Evolutionary conservation across 64 coral and sea anemone species (phyloP).

Genomic region (Acropora tenuis): DNA sequence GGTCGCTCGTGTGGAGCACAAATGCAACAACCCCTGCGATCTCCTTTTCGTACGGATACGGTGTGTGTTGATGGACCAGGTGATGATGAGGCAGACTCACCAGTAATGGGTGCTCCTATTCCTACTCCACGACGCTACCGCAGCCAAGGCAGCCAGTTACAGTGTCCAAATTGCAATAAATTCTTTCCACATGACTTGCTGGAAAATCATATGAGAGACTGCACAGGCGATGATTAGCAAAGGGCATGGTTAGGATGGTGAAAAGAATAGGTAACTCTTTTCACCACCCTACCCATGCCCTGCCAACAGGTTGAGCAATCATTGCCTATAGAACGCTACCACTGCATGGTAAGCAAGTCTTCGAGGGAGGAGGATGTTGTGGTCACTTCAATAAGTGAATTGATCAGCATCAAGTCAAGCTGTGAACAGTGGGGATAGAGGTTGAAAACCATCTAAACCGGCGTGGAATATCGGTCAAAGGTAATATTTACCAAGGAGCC

Average conservation of each 20-base stretch:
- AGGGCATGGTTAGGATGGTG: not conserved
- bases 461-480: no score
- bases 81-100: constrained; percentile 1
- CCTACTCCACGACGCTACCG: not conserved
- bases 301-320: not conserved
- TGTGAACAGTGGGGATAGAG: not conserved
- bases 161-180: constrained; percentile 51
- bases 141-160: not conserved
- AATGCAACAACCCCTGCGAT: not conserved
- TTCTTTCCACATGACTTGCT: constrained; percentile 44
- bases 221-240: constrained; percentile 14
- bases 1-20: constrained; percentile 1
- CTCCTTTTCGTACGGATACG: not conserved
- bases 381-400: not conserved
- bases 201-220: constrained; percentile 65
- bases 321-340: not conserved
- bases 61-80: constrained; percentile 33
- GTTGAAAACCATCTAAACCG: not conserved
- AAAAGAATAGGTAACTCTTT: not conserved
- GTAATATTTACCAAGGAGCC: no score
- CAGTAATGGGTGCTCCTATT: not conserved
- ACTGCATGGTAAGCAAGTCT: not conserved
- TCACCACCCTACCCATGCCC: not conserved
- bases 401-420: not conserved
- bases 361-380: not conserved